Evolutionary conservation across 2,888 invertebrate genomes (phyloP).

Genomic region (Watsonalla binaria): DNA sequence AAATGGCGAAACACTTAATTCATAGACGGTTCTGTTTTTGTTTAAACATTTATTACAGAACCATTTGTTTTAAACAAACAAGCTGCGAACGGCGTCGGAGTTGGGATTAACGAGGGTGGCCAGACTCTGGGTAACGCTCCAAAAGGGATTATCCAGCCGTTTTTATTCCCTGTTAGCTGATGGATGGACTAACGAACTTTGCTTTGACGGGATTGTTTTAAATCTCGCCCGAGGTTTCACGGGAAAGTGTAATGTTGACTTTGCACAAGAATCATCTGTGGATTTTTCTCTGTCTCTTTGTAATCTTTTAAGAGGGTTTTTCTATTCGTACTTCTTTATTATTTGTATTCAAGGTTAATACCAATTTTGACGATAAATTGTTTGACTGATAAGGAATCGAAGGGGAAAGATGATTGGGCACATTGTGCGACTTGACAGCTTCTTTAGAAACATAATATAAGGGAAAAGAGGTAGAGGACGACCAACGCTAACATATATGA

Average conservation of each 20-base stretch:
- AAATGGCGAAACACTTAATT: constrained; percentile 28
- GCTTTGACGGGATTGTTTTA: constrained; percentile 21
- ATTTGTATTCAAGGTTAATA: too few species aligned
- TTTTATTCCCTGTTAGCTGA: constrained; percentile 20
- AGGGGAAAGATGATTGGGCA: too few species aligned
- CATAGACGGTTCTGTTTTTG: constrained; percentile 36
- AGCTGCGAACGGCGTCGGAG: constrained; percentile 17
- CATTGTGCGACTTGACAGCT: too few species aligned
- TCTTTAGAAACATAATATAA: too few species aligned
- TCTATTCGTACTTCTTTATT: too few species aligned
- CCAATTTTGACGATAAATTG: too few species aligned
- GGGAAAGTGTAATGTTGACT: constrained; percentile 4
- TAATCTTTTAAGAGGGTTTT: too few species aligned
- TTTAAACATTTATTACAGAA: constrained; percentile 30
- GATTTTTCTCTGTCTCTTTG: neutral
- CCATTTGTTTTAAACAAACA: constrained; percentile 37
- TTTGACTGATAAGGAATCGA: too few species aligned
- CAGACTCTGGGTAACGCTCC: constrained; percentile 17
- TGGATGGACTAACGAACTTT: constrained; percentile 25
- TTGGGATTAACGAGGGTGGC: constrained; percentile 27
- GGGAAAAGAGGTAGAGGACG: too few species aligned
- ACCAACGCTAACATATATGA: too few species aligned
- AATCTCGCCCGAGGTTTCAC: constrained; percentile 7
- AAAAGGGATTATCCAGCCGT: constrained; percentile 25
- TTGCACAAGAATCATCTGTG: constrained; percentile 1